Evolutionary conservation across 1,140 invertebrate genomes (phyloP).

Genomic region (Euborellia annulipes): DNA sequence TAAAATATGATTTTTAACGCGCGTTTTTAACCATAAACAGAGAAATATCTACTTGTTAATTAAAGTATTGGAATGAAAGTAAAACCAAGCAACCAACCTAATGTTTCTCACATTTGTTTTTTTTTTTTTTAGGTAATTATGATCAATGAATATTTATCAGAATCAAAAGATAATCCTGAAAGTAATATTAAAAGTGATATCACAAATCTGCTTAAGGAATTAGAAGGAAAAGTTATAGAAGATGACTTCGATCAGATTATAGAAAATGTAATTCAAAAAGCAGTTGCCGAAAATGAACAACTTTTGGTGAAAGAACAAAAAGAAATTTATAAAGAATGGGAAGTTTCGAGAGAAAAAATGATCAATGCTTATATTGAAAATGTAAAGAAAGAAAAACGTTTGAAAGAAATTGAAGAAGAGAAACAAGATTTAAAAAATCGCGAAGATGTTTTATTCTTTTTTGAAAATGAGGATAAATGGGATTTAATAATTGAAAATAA

Average conservation of each 20-base stretch:
- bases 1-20: no score
- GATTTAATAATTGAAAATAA: conserved; percentile 48
- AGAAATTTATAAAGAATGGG: conserved; percentile 38
- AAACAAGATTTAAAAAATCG: conserved; percentile 37
- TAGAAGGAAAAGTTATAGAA: conserved; percentile 5
- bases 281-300: conserved; percentile 25
- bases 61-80: not conserved
- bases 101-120: conserved; percentile 22
- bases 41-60: conserved; percentile 16
- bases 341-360: conserved; percentile 31
- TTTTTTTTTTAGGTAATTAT: conserved; percentile 17
- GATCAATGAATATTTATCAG: conserved; percentile 19
- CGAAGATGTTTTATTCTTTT: conserved; percentile 58
- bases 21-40: no score
- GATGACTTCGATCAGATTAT: conserved; percentile 9
- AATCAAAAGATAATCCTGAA: conserved; percentile 19
- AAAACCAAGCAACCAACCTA: conserved; percentile 8
- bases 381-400: conserved; percentile 32
- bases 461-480: conserved; percentile 56
- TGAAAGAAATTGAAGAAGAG: conserved; percentile 38
- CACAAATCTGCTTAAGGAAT: conserved; percentile 5
- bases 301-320: not conserved
- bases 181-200: conserved; percentile 20
- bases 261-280: conserved; percentile 3
- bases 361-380: conserved; percentile 39